Evolutionary conservation across 2,113 vertebrate genomes (phyloP).

Genomic region (Cephalopterus ornatus): DNA sequence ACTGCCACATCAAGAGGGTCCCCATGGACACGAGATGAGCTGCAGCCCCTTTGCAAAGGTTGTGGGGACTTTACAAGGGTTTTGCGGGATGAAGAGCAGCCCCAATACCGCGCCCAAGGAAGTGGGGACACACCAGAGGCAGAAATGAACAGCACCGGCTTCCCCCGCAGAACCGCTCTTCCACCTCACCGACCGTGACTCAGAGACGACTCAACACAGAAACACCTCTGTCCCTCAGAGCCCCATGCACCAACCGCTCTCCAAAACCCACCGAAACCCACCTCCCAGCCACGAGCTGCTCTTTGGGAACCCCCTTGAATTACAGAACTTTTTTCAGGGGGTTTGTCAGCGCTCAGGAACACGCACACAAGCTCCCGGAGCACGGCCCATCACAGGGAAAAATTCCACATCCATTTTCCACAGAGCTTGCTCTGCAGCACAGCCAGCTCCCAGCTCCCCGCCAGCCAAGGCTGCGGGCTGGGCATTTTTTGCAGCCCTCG

Average conservation of each 20-base stretch:
- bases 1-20: rapidly evolving
- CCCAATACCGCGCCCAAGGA: rapidly evolving
- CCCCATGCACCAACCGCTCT: neutral
- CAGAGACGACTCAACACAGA: neutral
- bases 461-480: neutral
- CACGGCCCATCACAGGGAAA: rapidly evolving
- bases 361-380: neutral
- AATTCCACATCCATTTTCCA: neutral
- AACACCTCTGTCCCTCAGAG: neutral
- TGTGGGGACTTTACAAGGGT: neutral
- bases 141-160: neutral
- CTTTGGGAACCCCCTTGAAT: neutral
- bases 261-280: neutral
- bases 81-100: neutral
- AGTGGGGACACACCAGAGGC: neutral
- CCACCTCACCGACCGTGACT: neutral
- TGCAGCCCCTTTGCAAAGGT: neutral
- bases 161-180: neutral
- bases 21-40: rapidly evolving
- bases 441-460: neutral
- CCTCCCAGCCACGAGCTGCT: neutral
- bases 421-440: neutral
- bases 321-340: neutral
- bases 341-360: neutral
- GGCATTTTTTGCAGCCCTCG: neutral